These are phyloP conservation scores for Corythornis madagascariensis DNA, from an alignment of 2,113 vertebrate species.

Conservation along the genomic window DNA sequence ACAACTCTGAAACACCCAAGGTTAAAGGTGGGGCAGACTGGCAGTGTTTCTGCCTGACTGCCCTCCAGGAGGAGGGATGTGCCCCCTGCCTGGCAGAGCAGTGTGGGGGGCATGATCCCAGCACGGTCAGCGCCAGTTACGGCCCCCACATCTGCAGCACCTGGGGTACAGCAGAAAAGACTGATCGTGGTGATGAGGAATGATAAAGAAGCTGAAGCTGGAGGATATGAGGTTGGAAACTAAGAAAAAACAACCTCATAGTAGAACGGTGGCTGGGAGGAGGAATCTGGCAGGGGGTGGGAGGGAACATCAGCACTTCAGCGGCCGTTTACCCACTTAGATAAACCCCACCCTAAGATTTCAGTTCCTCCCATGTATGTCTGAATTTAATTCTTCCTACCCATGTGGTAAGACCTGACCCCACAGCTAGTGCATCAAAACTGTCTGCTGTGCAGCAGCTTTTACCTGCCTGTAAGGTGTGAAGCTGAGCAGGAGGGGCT, in stretches of 20 bases:
- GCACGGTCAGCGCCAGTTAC: fast-evolving
- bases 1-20: background rate
- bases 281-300: background rate
- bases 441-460: background rate
- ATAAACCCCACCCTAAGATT: conserved; percentile 1
- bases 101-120: fast-evolving
- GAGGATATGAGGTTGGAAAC: background rate
- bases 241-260: background rate
- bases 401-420: background rate
- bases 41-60: background rate
- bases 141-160: background rate
- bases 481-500: background rate
- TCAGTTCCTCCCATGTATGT: conserved; percentile 26
- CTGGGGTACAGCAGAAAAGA: background rate
- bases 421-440: background rate
- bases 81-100: background rate
- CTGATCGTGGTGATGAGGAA: background rate
- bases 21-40: background rate
- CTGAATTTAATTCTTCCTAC: background rate
- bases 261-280: background rate
- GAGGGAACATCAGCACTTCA: background rate
- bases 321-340: background rate
- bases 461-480: background rate
- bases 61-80: background rate
- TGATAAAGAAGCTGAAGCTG: background rate